phyloP scores from a whole-genome alignment of 2,888 invertebrate species.

The Apodemia duryi region DNA sequence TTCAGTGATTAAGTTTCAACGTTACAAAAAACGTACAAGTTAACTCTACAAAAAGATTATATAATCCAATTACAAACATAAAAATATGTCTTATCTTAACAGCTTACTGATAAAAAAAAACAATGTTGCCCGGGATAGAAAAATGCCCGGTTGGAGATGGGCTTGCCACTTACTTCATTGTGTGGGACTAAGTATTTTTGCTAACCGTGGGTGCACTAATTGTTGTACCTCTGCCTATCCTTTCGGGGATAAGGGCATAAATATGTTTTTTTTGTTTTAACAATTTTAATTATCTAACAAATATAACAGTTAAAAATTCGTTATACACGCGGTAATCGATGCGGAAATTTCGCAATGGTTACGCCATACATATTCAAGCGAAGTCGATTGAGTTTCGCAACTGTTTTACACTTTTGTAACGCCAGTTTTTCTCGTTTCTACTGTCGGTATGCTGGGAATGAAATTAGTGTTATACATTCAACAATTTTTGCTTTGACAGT shows the following conservation, averaged over 20 bases:
- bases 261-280: background rate
- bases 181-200: too few relatives aligned
- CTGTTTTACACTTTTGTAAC: constrained; percentile 27
- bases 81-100: too few relatives aligned
- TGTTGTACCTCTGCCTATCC: too few relatives aligned
- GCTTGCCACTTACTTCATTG: too few relatives aligned
- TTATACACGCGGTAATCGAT: constrained; percentile 11
- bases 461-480: constrained; percentile 30
- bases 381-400: constrained; percentile 30
- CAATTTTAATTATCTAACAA: constrained; percentile 2
- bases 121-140: too few relatives aligned
- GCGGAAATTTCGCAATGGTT: constrained; percentile 23
- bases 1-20: too few relatives aligned
- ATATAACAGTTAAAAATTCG: constrained; percentile 4
- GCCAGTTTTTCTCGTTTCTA: constrained; percentile 27
- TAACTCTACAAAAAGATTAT: background rate
- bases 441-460: constrained; percentile 30
- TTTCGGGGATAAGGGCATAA: background rate
- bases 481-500: constrained; percentile 22
- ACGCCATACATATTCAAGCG: constrained; percentile 32
- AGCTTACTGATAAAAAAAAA: too few relatives aligned
- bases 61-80: background rate
- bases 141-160: too few relatives aligned
- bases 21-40: too few relatives aligned
- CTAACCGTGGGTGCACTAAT: too few relatives aligned